Base-by-base conservation (phyloP, 2,113 vertebrate species). In the Catharus bicknelli region DNA sequence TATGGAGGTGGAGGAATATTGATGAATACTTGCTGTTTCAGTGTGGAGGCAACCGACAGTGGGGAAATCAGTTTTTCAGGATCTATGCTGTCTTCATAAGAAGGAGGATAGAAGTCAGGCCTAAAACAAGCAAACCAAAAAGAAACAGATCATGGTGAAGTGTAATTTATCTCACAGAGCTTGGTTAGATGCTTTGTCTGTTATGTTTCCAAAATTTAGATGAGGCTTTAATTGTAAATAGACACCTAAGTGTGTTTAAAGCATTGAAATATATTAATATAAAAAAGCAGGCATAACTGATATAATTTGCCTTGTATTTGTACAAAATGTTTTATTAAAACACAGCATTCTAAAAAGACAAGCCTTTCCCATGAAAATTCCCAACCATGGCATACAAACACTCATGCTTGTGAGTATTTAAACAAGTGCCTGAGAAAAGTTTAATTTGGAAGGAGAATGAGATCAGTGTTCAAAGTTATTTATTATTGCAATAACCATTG, bases 41-140 rank as follows among this genome's bases (percentile, higher is more conserved):
- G 63, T 4, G 59, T 73, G 59, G 54, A 54, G 21, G 69, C 83
- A 74, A 47, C 54, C 17, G 80, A 32, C 23, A 93, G 68, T 15
- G 68, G 8, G 14, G n/a, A 89, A 4, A 51, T 54, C 30, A 88
- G 83, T 68, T 96, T 97, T 88, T 79, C 78, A 8, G 38, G 69
- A 53, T 93, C 84, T 36, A 97, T 95, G 43, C 96, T 98, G 66
- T 98, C 98, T 90, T 98, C 97, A 4, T 99, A 99, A 4, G 98
- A 97, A 8, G 98, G 98, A 42, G 97, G 99, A 74, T 98, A 98
- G 63, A 97, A 97, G 63, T 96, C 95, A 16, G 97, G 97, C 86
- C 99, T 99, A 75, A 97, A 93, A 94, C 66, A 85, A 32, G 30
- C 23, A 78, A 82, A n/a, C 7, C 7, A 25, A 40, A 70, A 83